A percentile compares a stretch with the other conserved stretches of the same genome.
Evolutionary conservation across 2,113 vertebrate species (phyloP).

Genomic region (Cepphus grylle): DNA sequence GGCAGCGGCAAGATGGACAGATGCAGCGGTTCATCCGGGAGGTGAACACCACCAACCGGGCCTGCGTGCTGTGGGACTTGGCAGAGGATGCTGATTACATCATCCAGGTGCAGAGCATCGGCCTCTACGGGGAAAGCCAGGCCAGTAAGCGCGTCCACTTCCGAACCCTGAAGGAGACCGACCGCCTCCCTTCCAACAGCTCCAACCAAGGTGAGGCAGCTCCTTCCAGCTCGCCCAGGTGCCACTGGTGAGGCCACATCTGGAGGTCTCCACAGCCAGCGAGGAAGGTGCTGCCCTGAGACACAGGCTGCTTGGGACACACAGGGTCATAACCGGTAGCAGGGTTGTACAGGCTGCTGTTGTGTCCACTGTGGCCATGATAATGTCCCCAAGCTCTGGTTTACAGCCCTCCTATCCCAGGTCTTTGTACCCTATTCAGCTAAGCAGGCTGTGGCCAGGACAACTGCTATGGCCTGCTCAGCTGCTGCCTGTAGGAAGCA

Average conservation of each 20-base stretch:
- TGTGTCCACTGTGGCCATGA: accelerated
- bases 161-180: conserved; percentile 90
- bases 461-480: background rate
- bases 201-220: conserved; percentile 89
- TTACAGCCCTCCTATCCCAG: background rate
- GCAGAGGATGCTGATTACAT: conserved; percentile 94
- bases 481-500: background rate
- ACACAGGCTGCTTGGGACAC: background rate
- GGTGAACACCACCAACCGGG: conserved; percentile 94
- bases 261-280: background rate
- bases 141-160: conserved; percentile 92
- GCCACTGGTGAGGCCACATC: background rate
- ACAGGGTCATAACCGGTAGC: accelerated
- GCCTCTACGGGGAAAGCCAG: conserved; percentile 92
- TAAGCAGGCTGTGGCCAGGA: background rate
- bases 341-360: background rate
- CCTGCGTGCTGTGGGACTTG: conserved; percentile 95
- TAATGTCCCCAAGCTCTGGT: background rate
- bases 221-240: background rate
- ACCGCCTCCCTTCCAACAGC: conserved; percentile 91
- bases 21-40: conserved; percentile 95
- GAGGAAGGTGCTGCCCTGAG: background rate
- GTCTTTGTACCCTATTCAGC: background rate
- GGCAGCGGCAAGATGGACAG: conserved; percentile 90
- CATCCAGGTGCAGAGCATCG: conserved; percentile 94